Percentiles rank a stretch among this genome's conserved stretches.
Conservation (phyloP, 2,113 vertebrate genomes). For the Crocuta crocuta region DNA sequence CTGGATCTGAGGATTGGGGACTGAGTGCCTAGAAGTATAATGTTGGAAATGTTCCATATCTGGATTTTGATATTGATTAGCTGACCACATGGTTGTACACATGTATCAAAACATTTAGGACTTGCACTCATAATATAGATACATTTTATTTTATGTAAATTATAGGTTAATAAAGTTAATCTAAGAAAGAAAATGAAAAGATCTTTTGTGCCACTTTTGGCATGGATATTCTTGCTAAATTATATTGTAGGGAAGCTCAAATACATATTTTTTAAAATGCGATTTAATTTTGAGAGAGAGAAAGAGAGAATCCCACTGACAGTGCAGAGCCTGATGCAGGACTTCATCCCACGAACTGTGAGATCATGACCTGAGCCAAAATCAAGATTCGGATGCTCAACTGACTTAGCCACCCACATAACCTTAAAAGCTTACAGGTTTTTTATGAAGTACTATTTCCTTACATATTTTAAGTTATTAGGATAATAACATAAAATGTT, state of each 20-base stretch:
- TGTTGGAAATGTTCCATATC: not conserved
- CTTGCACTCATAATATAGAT: not conserved
- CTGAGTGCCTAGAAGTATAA: not conserved
- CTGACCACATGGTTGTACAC: not conserved
- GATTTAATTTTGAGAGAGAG: no score
- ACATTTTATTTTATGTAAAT: not conserved
- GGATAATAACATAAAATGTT: not conserved
- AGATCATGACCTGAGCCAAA: no score
- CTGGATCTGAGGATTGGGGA: not conserved
- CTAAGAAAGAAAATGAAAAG: conserved; percentile 11
- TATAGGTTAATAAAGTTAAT: conserved; percentile 16
- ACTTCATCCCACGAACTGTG: no score
- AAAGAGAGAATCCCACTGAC: no score
- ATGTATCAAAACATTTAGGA: not conserved
- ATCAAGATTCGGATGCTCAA: no score
- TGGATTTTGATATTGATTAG: not conserved
- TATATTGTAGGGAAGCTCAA: not conserved
- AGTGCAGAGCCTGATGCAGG: no score
- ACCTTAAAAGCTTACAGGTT: not conserved
- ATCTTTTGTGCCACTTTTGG: not conserved
- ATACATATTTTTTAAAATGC: no score
- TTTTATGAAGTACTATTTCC: not conserved
- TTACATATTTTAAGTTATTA: not conserved
- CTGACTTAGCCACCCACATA: no score
- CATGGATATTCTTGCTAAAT: not conserved